Percentiles rank a stretch among this genome's conserved stretches.
Evolutionary conservation across 2,113 vertebrate genomes (phyloP).

Genomic region (Elachura formosa): DNA sequence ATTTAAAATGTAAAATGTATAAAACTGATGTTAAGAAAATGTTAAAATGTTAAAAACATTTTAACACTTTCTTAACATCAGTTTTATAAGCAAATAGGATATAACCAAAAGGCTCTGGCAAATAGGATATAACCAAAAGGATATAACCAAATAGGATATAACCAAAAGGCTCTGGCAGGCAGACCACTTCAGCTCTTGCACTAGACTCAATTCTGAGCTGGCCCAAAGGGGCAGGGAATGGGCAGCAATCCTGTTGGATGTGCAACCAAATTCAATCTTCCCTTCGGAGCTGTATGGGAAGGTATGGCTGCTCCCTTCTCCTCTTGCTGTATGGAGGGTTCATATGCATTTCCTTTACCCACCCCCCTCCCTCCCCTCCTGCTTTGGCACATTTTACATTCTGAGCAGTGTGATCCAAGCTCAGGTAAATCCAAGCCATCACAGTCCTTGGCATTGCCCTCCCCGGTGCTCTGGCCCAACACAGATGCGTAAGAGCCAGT

Average conservation of each 20-base stretch:
- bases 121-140: no score
- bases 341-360: background rate
- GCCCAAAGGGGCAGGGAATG: background rate
- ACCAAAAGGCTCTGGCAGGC: background rate
- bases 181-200: background rate
- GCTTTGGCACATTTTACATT: background rate
- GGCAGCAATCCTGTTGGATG: background rate
- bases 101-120: no score
- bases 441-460: background rate
- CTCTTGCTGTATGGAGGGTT: background rate
- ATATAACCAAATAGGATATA: no score
- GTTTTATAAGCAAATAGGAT: no score
- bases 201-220: background rate
- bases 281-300: background rate
- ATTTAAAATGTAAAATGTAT: no score
- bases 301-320: background rate
- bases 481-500: accelerated
- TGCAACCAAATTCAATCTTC: background rate
- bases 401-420: background rate
- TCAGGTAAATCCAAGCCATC: background rate
- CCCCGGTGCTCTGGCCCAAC: background rate
- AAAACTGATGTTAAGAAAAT: no score
- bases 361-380: background rate
- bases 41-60: no score
- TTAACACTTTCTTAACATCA: no score